A percentile compares a stretch with the other conserved stretches of the same genome.
These are phyloP conservation scores for Copidosoma aretas DNA, from an alignment of 2,888 invertebrate species.

Conservation along the genomic window DNA sequence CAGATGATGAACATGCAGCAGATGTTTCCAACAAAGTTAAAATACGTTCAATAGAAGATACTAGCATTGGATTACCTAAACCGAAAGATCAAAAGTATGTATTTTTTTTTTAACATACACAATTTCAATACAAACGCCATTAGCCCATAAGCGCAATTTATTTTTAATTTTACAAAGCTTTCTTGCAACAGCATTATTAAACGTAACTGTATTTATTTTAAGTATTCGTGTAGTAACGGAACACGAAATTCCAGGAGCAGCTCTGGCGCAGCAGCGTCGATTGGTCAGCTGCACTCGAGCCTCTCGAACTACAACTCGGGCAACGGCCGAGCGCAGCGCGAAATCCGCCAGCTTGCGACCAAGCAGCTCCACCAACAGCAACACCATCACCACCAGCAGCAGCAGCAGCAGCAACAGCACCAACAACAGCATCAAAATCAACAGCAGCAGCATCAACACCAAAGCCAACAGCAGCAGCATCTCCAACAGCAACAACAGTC, in stretches of 20 bases:
- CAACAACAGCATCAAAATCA: slow-evolving; percentile 48
- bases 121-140: neutral
- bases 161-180: neutral
- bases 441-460: slow-evolving; percentile 18
- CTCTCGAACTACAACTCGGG: slow-evolving; percentile 56
- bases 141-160: neutral
- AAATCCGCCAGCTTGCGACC: slow-evolving; percentile 58
- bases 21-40: slow-evolving; percentile 73
- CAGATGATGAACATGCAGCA: slow-evolving; percentile 83
- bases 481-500: slow-evolving; percentile 17
- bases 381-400: slow-evolving; percentile 34
- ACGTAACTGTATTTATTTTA: neutral
- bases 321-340: slow-evolving; percentile 57
- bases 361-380: slow-evolving; percentile 50
- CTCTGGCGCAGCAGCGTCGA: slow-evolving; percentile 51
- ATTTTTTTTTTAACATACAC: neutral
- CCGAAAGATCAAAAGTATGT: slow-evolving; percentile 61
- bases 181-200: neutral
- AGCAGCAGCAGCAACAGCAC: slow-evolving; percentile 17
- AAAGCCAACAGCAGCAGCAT: slow-evolving; percentile 11
- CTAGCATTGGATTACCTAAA: slow-evolving; percentile 58
- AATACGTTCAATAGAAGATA: slow-evolving; percentile 59
- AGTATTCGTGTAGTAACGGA: slow-evolving; percentile 1
- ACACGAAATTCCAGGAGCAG: slow-evolving; percentile 49
- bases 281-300: slow-evolving; percentile 56